These are phyloP conservation scores for Drosophila simulans DNA, from an alignment of 1,140 invertebrate species.

Conservation along the genomic window DNA sequence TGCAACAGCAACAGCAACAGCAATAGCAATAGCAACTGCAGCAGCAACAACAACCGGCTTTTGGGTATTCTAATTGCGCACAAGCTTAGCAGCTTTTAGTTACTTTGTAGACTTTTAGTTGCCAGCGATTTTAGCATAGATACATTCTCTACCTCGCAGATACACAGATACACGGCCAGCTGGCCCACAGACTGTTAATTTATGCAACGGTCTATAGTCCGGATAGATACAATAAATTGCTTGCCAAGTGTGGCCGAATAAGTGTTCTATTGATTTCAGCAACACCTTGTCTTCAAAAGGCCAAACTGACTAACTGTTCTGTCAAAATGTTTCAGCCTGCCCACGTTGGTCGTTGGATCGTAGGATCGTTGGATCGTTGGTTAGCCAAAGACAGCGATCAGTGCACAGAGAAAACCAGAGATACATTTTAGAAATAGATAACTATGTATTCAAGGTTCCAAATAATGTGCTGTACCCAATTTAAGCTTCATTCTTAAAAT, in stretches of 20 bases:
- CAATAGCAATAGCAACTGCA: constrained; percentile 14
- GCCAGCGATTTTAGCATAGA: constrained; percentile 66
- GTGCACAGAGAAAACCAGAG: background rate
- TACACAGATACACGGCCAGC: constrained; percentile 20
- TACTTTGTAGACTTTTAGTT: constrained; percentile 80
- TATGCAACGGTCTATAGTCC: constrained; percentile 60
- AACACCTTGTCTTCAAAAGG: constrained; percentile 69
- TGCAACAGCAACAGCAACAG: constrained; percentile 30
- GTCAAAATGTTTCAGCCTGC: constrained; percentile 74
- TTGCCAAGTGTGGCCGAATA: constrained; percentile 68
- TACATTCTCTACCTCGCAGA: constrained; percentile 39
- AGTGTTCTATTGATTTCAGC: constrained; percentile 80
- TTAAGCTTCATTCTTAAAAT: no score
- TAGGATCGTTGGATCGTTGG: constrained; percentile 11
- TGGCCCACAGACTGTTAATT: constrained; percentile 57
- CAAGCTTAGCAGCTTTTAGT: constrained; percentile 81
- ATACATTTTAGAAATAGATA: background rate
- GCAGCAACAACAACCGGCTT: constrained; percentile 44
- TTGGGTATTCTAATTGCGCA: constrained; percentile 79
- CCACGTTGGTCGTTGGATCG: constrained; percentile 52
- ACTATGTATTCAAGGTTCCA: no score
- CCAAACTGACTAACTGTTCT: constrained; percentile 76
- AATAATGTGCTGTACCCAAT: no score
- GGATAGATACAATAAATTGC: constrained; percentile 65
- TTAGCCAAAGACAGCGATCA: constrained; percentile 25